A percentile compares a stretch with the other conserved stretches of the same genome.
These are phyloP conservation scores for Rhincodon typus DNA, from an alignment of 2,797 vertebrate genomes.

Conservation along the genomic window DNA sequence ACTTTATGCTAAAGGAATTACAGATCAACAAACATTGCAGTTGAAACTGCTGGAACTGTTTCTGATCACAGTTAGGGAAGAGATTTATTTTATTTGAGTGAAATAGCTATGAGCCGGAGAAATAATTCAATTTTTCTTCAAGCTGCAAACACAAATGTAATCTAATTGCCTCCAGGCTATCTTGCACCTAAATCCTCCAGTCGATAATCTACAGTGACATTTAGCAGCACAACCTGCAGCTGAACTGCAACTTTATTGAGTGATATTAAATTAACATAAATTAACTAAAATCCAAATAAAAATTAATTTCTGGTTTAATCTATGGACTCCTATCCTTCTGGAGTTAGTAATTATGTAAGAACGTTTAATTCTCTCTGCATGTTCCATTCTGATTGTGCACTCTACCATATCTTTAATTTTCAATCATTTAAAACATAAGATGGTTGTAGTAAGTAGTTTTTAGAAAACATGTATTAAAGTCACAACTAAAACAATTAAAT, in stretches of 20 bases:
- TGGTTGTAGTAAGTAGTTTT: neutral
- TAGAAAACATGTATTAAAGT: neutral
- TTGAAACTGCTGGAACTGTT: neutral
- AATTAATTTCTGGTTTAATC: neutral
- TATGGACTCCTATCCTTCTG: neutral
- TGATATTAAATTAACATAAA: neutral
- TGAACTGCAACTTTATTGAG: neutral
- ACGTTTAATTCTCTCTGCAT: neutral
- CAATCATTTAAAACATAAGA: neutral
- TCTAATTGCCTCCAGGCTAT: neutral
- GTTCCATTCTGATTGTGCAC: neutral
- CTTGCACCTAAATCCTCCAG: neutral
- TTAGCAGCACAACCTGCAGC: neutral
- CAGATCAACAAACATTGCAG: neutral
- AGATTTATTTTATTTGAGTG: neutral
- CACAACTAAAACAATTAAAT: neutral
- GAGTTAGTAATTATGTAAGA: neutral
- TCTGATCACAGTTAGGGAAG: too few relatives aligned
- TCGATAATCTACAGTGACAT: neutral
- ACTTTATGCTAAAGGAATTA: neutral
- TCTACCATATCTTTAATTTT: neutral
- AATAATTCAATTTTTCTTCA: neutral
- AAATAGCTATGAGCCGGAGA: neutral
- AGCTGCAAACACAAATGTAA: neutral
- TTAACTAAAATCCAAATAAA: neutral